phyloP scores from a whole-genome alignment of 1,140 invertebrate genomes.

The Philotrypesis tridentata region DNA sequence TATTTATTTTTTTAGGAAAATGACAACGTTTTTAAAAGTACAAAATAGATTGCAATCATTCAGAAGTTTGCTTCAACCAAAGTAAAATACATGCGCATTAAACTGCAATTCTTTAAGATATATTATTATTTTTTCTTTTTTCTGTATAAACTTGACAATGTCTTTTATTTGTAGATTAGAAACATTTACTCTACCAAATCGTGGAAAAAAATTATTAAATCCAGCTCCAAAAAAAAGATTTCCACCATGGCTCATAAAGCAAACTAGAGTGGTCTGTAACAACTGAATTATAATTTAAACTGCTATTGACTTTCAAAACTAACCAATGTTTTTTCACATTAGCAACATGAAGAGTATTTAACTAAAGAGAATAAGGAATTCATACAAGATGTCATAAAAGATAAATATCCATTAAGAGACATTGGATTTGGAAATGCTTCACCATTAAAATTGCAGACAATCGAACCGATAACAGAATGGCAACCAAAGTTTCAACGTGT shows the following conservation, averaged over 20 bases:
- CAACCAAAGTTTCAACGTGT: conserved; percentile 78
- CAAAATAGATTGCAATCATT: conserved; percentile 53
- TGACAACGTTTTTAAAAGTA: conserved; percentile 59
- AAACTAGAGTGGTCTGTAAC: conserved; percentile 71
- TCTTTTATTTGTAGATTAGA: conserved; percentile 25
- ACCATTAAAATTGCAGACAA: conserved; percentile 75
- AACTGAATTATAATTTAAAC: conserved; percentile 45
- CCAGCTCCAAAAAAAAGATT: conserved; percentile 71
- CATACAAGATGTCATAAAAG: conserved; percentile 84
- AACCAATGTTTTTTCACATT: conserved; percentile 51
- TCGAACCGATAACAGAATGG: conserved; percentile 78
- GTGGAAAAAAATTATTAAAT: conserved; percentile 45
- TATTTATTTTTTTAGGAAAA: conserved; percentile 43
- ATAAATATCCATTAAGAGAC: conserved; percentile 76
- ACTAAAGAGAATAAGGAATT: conserved; percentile 89
- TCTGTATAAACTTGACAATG: not conserved
- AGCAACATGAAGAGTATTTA: conserved; percentile 82
- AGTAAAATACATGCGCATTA: conserved; percentile 58
- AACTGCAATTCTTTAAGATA: not conserved
- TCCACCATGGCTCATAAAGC: conserved; percentile 76
- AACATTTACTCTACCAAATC: conserved; percentile 49
- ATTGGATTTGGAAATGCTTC: conserved; percentile 67
- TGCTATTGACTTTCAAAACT: not conserved
- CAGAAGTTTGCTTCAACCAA: conserved; percentile 58
- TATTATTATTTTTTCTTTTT: conserved; percentile 11